Conservation (phyloP, 2,113 vertebrate genomes). For the Irena cyanogastra region DNA sequence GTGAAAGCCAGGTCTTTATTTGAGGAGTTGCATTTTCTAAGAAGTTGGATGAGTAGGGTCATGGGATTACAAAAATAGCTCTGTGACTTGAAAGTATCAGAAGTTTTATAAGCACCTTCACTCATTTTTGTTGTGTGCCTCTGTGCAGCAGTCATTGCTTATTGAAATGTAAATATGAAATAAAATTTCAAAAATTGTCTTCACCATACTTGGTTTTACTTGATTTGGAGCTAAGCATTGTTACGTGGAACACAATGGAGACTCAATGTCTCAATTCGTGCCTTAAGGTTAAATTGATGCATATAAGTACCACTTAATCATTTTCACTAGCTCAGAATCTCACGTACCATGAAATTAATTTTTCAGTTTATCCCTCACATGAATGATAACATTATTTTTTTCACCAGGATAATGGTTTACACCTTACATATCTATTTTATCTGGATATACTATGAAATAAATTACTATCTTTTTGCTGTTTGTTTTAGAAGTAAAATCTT, state of each 20-base stretch:
- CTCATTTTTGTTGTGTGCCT: not conserved
- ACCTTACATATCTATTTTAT: not conserved
- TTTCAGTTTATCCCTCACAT: constrained; percentile 22
- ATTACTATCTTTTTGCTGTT: not conserved
- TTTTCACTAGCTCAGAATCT: constrained; percentile 12
- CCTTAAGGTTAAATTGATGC: not conserved
- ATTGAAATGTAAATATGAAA: not conserved
- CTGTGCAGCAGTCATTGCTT: not conserved
- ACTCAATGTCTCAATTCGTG: not conserved
- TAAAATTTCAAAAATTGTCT: not conserved
- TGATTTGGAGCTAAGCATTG: not conserved
- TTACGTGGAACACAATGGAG: not conserved
- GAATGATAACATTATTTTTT: constrained; percentile 23
- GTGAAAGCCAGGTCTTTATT: not conserved
- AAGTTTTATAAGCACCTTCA: not conserved
- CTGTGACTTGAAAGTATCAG: not conserved
- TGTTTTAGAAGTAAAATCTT: constrained; percentile 23
- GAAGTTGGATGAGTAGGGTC: not conserved
- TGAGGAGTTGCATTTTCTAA: not conserved
- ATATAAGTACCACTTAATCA: not conserved
- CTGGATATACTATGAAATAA: not conserved
- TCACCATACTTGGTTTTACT: not conserved
- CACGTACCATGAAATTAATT: constrained; percentile 34
- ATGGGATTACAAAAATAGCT: not conserved
- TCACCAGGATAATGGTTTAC: not conserved